Evolutionary conservation across 23 tunicate genomes (phyloP), one percentile per base, ranked within the genome.

Genomic region (Halocynthia aurantium): DNA sequence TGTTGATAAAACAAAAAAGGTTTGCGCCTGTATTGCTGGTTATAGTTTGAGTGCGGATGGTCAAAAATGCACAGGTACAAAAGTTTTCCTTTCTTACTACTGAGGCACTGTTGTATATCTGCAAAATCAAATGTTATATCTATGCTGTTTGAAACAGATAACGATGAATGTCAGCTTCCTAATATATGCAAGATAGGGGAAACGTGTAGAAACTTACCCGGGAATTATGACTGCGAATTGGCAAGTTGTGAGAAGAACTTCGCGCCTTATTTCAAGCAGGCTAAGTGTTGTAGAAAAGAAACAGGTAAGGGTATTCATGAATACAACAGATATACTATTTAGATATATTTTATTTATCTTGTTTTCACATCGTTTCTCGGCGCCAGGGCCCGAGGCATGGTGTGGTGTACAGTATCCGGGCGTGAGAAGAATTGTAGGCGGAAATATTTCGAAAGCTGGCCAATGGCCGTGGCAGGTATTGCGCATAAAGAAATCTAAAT

Each of bases 391-490:
- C 44, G 56, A 53, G 15, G 61, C 78, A 8, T 22, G 8, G 8
- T 74, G 78, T 54, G 78, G 78, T 7, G 40, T 74, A 31, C 44
- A 31, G 44, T 54, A 74, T 53, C 40, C 72, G 72, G 22, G 78
- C 5, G 62, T 51, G 64, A 49, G 63, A 53, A 55, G 78, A 74
- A 54, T 74, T 54, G 78, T 74, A 5, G 78, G 78, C 8, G 78
- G 78, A 6, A 74, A 74, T n/a, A 18, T 54, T 54, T 74, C 78
- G 13, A 54, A 51, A 19, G 9, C 17, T 15, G 78, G 78, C 13
- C 78, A 74, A 56, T 74, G 78, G 78, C 78, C 78, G 13, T 74
- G 78, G 78, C 78, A 74, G 78, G 78, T 74, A n/a, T n/a, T n/a
- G n/a, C n/a, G n/a, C n/a, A n/a, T n/a, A n/a, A n/a, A n/a, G 63